Conservation (phyloP, 2,888 invertebrate species). For the Dynastes tityus region DNA sequence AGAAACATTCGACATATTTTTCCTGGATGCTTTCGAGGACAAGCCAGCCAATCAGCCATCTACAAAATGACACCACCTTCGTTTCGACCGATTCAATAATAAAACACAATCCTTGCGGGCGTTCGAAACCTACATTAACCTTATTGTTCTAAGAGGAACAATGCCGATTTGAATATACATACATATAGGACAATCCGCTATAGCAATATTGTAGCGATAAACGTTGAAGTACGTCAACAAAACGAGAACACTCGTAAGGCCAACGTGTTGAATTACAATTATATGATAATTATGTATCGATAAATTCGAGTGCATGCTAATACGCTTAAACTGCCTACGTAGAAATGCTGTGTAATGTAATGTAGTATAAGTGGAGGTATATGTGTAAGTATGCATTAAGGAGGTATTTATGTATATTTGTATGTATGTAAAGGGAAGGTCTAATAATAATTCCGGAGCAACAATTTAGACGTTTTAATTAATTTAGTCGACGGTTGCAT, state of each 20-base stretch:
- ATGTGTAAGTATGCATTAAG: neutral
- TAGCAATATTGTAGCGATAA: no score
- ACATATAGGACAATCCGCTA: no score
- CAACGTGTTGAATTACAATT: conserved; percentile 33
- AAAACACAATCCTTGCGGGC: neutral
- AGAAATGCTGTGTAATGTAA: neutral
- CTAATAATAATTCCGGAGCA: conserved; percentile 10
- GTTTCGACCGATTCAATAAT: no score
- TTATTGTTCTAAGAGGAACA: neutral
- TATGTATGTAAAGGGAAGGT: neutral
- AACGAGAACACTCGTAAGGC: conserved; percentile 3
- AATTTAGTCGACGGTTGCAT: conserved; percentile 24
- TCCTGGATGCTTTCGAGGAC: no score
- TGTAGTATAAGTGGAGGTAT: neutral
- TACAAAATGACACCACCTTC: no score
- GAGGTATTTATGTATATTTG: neutral
- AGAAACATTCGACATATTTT: no score
- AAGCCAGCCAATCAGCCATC: no score
- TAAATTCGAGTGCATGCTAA: conserved; percentile 14
- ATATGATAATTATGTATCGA: conserved; percentile 30
- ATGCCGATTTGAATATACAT: neutral
- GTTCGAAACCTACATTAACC: conserved; percentile 5
- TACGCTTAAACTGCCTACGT: conserved; percentile 15
- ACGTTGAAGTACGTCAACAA: no score
- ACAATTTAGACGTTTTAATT: conserved; percentile 34